Conservation (phyloP, 2,113 vertebrate species). For the Archilochus colubris region DNA sequence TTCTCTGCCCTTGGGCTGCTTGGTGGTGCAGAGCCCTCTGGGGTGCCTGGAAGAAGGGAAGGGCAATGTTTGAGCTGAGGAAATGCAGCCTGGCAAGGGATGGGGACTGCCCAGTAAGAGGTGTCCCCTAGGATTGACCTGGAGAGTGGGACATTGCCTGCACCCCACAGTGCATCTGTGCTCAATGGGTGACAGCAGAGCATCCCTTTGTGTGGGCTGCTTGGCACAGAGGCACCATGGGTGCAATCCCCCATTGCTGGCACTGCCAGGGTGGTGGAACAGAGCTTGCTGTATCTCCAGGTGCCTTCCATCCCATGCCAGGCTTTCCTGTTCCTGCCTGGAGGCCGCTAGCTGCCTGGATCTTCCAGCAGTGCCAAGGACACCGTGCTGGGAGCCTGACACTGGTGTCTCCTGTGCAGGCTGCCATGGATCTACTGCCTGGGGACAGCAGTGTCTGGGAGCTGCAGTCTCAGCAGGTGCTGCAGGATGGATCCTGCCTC, state of each 20-base stretch:
- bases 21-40: rapidly evolving
- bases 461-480: neutral
- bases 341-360: neutral
- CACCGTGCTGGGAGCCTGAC: rapidly evolving
- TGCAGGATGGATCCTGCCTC: rapidly evolving
- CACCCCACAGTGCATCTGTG: neutral
- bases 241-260: rapidly evolving
- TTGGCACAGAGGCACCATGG: rapidly evolving
- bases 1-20: slow-evolving; percentile 36
- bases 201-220: rapidly evolving
- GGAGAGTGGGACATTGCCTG: rapidly evolving
- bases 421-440: neutral
- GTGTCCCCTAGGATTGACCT: no score
- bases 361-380: neutral
- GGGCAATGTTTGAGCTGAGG: neutral
- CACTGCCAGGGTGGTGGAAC: neutral
- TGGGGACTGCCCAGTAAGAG: rapidly evolving
- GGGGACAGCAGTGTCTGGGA: neutral
- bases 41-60: neutral
- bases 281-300: neutral
- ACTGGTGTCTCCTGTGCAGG: neutral
- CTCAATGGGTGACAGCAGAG: neutral
- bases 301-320: neutral
- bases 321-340: neutral
- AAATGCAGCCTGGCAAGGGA: rapidly evolving